Percentiles rank a stretch among this genome's conserved stretches.
Conservation (phyloP, 2,888 invertebrate genomes). For the Zygogramma bicolorata region DNA sequence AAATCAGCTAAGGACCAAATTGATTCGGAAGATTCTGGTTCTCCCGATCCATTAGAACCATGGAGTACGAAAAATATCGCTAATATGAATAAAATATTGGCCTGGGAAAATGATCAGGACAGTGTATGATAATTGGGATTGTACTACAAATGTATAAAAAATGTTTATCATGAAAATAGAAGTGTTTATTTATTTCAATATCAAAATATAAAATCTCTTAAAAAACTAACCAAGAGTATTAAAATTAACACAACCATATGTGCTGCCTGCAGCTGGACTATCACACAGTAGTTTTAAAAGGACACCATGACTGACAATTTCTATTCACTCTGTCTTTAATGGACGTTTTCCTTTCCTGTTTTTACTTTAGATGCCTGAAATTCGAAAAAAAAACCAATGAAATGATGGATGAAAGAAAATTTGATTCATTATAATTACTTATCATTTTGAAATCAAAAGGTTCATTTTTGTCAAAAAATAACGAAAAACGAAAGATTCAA, state of each 20-base stretch:
- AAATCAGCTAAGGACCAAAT: constrained; percentile 62
- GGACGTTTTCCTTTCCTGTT: constrained; percentile 12
- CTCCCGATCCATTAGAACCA: constrained; percentile 77
- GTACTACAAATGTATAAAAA: neutral
- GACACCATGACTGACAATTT: neutral
- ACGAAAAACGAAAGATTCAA: too few relatives aligned
- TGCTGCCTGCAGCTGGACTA: constrained; percentile 9
- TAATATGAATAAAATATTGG: constrained; percentile 79
- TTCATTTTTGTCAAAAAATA: too few relatives aligned
- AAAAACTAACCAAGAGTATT: neutral
- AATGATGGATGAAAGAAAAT: neutral
- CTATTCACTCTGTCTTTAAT: neutral
- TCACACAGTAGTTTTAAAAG: constrained; percentile 3
- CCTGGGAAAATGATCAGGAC: constrained; percentile 72
- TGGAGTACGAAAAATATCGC: constrained; percentile 80
- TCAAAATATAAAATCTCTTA: constrained; percentile 1
- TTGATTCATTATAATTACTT: too few relatives aligned
- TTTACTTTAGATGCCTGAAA: constrained; percentile 6
- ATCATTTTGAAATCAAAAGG: too few relatives aligned
- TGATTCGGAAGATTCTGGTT: constrained; percentile 60
- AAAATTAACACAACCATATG: constrained; percentile 18
- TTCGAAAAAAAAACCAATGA: neutral
- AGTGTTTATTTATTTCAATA: constrained; percentile 8
- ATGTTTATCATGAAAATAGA: neutral
- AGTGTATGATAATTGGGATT: constrained; percentile 64